Base-by-base conservation (phyloP, 2,888 invertebrate species). In the Fissipunctia ypsillon region DNA sequence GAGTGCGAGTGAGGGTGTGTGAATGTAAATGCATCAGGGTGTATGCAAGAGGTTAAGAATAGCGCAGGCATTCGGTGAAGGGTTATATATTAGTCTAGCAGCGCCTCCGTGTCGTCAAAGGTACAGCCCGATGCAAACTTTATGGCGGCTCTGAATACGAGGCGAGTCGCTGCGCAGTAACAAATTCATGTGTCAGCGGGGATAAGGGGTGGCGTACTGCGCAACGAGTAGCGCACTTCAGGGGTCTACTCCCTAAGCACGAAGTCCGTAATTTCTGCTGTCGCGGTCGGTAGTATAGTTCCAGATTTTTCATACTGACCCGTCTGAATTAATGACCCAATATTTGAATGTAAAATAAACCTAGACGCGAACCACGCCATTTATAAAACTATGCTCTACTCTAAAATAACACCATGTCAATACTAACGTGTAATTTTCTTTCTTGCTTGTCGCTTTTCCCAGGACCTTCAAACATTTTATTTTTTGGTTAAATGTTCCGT, bases 371-470 rank as follows among this genome's bases (percentile, higher is more conserved):
- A 52, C 14, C 9, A 10, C 25, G 38, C 12, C 19, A 25, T 19
- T 19, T 19, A 38, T 2, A 25, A 41, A 61, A 31, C 10, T n/a
- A n/a, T 1, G 14, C 14, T 28, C 3, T 56, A 54, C 35, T 28
- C 35, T 56, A 43, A 45, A 43, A n/a, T 35, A 50, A 41, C 14
- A 28, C 16, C 12, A 16, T 50, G 16, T n/a, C 14, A 61, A 78
- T 31, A 48, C 9, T 69, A 25, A 80, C 80, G 78, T 52, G 64
- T 79, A 59, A 76, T 84, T 12, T 68, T 69, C 85, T 78, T 88
- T 78, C 88, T 93, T 41, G 88, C 84, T 83, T 91, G 90, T 14
- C 95, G 90, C 78, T 93, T 95, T 84, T 95, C 95, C 89, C 94
- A 91, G 43, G 95, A 95, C 83, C 95, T 95, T 78, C 52, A 87